Percentiles rank a stretch among this genome's conserved stretches.
phyloP scores from a whole-genome alignment of 2,113 vertebrate genomes.

The Tretioscincus oriximinensis region DNA sequence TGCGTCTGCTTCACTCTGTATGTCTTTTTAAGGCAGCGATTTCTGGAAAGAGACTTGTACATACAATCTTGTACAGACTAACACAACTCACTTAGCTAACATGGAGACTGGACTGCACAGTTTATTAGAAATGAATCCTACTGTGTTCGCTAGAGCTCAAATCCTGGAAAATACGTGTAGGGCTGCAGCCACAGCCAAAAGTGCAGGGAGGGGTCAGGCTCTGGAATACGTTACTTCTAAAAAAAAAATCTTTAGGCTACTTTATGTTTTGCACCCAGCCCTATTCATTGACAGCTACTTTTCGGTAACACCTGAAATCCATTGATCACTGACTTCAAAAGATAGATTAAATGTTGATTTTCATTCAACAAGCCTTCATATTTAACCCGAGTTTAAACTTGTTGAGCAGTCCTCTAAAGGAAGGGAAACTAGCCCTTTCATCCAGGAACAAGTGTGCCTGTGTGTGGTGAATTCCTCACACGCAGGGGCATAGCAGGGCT shows the following conservation, averaged over 20 bases:
- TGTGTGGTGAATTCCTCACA: background rate
- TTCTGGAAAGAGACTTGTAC: background rate
- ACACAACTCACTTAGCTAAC: background rate
- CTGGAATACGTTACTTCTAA: background rate
- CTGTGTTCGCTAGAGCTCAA: background rate
- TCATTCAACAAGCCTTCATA: conserved; percentile 21
- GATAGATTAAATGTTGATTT: conserved; percentile 4
- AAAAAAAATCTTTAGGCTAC: conserved; percentile 20
- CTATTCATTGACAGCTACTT: conserved; percentile 39
- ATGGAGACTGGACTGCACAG: background rate
- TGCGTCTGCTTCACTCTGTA: background rate
- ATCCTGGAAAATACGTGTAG: background rate
- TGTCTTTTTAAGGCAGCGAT: background rate
- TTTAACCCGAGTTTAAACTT: conserved; percentile 39
- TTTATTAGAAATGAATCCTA: background rate
- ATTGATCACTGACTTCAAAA: conserved; percentile 44
- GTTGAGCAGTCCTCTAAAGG: conserved; percentile 27
- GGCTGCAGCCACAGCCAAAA: background rate
- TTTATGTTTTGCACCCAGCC: background rate
- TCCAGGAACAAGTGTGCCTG: conserved; percentile 8
- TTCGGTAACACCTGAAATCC: conserved; percentile 41
- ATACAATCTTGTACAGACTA: no score
- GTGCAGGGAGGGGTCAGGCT: background rate
- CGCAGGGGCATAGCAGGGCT: background rate
- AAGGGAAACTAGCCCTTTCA: conserved; percentile 19